These are phyloP conservation scores for Phalacrocorax carbo DNA, from an alignment of 2,113 vertebrate genomes.

Conservation along the genomic window DNA sequence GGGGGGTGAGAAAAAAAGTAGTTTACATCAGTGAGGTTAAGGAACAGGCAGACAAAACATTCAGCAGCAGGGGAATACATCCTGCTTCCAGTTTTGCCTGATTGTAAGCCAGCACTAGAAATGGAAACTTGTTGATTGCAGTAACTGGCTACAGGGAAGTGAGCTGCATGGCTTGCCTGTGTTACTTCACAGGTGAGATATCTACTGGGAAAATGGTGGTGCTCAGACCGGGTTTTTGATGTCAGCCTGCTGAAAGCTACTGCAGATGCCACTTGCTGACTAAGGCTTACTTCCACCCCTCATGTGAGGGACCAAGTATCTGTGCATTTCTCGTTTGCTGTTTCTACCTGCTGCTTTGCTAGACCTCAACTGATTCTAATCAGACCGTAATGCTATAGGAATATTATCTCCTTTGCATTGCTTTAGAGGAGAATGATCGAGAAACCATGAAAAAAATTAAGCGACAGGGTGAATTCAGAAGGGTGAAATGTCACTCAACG, in stretches of 20 bases:
- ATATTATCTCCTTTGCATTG: neutral
- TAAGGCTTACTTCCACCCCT: neutral
- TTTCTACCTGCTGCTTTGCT: neutral
- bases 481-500: accelerated
- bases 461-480: neutral
- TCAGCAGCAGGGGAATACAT: neutral
- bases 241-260: neutral
- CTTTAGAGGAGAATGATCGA: neutral
- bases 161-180: neutral
- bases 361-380: neutral
- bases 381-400: too few relatives aligned
- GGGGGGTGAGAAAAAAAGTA: too few relatives aligned
- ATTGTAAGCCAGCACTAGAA: neutral
- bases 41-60: slow-evolving; percentile 50
- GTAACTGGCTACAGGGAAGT: neutral
- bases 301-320: neutral
- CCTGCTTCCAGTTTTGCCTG: neutral
- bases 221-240: neutral
- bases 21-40: slow-evolving; percentile 44
- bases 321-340: neutral
- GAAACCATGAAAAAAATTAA: neutral
- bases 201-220: neutral
- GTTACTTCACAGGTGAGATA: neutral
- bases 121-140: neutral
- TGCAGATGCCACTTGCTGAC: neutral